phyloP scores from a whole-genome alignment of 1,140 invertebrate genomes.

The Ceratina calcarata region DNA sequence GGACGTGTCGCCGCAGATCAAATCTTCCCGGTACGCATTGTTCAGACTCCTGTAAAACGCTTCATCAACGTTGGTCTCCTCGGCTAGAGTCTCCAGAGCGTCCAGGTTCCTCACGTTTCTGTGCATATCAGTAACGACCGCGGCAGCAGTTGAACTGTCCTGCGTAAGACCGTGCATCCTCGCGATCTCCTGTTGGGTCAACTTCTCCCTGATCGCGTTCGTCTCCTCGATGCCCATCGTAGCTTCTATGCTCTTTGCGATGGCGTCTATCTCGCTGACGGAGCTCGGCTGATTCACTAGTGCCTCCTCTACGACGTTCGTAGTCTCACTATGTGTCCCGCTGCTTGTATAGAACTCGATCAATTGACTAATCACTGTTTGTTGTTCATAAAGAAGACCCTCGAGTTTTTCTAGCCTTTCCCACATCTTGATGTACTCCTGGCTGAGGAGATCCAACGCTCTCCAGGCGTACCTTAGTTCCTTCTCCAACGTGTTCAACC shows the following conservation, averaged over 20 bases:
- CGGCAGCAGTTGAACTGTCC: constrained; percentile 71
- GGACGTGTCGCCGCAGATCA: constrained; percentile 84
- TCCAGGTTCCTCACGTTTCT: constrained; percentile 79
- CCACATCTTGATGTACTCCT: constrained; percentile 97
- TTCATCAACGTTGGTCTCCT: constrained; percentile 85
- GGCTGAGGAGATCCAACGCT: constrained; percentile 92
- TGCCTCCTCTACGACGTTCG: constrained; percentile 67
- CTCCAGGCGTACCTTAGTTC: constrained; percentile 95
- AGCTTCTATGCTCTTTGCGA: constrained; percentile 74
- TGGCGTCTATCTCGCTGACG: constrained; percentile 73
- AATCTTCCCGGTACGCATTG: constrained; percentile 91
- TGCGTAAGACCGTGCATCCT: constrained; percentile 75
- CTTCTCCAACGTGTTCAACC: constrained; percentile 92
- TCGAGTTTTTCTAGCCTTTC: constrained; percentile 95
- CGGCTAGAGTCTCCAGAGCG: constrained; percentile 77
- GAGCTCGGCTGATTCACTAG: constrained; percentile 68
- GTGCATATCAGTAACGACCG: constrained; percentile 76
- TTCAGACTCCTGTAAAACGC: constrained; percentile 94
- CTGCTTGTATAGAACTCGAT: constrained; percentile 87
- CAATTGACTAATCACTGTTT: constrained; percentile 93
- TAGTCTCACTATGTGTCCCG: constrained; percentile 66
- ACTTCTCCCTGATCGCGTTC: constrained; percentile 73
- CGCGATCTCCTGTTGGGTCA: constrained; percentile 74
- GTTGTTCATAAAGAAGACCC: constrained; percentile 92
- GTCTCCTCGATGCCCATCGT: constrained; percentile 76